Conservation (phyloP, 2,888 invertebrate genomes). For the Agrenia bidenticulata region DNA sequence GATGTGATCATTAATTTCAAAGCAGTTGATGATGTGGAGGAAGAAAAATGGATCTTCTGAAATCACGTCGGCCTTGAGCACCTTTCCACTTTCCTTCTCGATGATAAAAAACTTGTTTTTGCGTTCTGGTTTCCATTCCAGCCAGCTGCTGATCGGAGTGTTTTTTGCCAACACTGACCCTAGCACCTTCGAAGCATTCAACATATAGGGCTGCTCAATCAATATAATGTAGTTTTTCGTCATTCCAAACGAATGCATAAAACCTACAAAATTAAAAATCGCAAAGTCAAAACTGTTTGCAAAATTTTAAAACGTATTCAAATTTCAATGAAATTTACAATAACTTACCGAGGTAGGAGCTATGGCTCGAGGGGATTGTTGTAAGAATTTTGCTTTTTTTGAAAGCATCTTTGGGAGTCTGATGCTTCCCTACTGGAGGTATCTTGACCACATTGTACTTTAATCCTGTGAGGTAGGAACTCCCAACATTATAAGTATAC, state of each 20-base stretch:
- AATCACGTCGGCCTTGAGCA: constrained; percentile 55
- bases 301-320: no score
- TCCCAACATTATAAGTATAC: constrained; percentile 58
- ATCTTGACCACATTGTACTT: constrained; percentile 56
- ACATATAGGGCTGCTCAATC: constrained; percentile 60
- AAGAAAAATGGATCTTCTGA: constrained; percentile 59
- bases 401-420: constrained; percentile 48
- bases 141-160: constrained; percentile 55
- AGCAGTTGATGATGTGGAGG: constrained; percentile 61
- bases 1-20: constrained; percentile 57
- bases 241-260: constrained; percentile 62
- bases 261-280: no score
- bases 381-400: constrained; percentile 54
- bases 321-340: no score
- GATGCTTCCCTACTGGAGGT: constrained; percentile 48
- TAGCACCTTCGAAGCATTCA: constrained; percentile 57
- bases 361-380: constrained; percentile 55
- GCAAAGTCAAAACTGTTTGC: no score
- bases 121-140: constrained; percentile 57
- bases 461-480: constrained; percentile 55
- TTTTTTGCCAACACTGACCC: constrained; percentile 56
- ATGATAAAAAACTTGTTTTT: constrained; percentile 57
- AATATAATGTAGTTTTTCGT: constrained; percentile 61
- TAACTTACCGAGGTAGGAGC: constrained; percentile 29
- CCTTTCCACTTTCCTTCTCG: constrained; percentile 56